These are phyloP conservation scores for Pseudobourletiella spinata DNA, from an alignment of 1,140 invertebrate species.

Conservation along the genomic window DNA sequence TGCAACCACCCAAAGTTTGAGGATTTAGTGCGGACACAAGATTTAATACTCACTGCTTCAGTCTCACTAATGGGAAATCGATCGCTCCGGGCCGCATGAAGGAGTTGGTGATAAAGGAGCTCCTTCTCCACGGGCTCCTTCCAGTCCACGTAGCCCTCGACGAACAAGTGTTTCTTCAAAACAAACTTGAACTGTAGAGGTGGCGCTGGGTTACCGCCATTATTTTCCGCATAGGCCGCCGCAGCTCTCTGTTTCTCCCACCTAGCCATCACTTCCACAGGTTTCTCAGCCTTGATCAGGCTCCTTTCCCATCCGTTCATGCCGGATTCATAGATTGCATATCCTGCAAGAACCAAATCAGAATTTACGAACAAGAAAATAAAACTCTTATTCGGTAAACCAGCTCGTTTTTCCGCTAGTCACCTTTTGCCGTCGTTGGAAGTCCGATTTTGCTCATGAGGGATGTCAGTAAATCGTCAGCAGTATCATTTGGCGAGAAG, in stretches of 20 bases:
- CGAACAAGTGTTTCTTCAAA: constrained; percentile 88
- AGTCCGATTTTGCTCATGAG: constrained; percentile 89
- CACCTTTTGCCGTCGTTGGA: constrained; percentile 64
- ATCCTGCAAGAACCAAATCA: constrained; percentile 48
- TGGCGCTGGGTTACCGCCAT: constrained; percentile 38
- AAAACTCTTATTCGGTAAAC: no score
- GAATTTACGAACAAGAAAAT: background rate
- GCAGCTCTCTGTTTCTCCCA: constrained; percentile 73
- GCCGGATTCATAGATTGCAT: constrained; percentile 64
- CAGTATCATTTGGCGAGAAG: constrained; percentile 87
- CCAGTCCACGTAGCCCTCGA: constrained; percentile 71
- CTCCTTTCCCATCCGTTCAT: constrained; percentile 72
- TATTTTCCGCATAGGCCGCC: constrained; percentile 44
- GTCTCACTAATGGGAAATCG: constrained; percentile 82
- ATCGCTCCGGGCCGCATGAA: constrained; percentile 80
- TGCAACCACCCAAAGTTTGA: no score
- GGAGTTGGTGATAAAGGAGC: constrained; percentile 87
- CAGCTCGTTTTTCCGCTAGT: background rate
- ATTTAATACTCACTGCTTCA: constrained; percentile 84
- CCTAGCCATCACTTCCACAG: constrained; percentile 88
- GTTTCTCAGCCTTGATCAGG: constrained; percentile 72
- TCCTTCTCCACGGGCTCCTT: constrained; percentile 88
- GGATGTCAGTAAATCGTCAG: constrained; percentile 78
- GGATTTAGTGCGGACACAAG: no score
- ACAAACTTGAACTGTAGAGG: constrained; percentile 57